A percentile compares a stretch with the other conserved stretches of the same genome.
These are phyloP conservation scores for Momotus momota DNA, from an alignment of 2,797 vertebrate species.

Conservation along the genomic window DNA sequence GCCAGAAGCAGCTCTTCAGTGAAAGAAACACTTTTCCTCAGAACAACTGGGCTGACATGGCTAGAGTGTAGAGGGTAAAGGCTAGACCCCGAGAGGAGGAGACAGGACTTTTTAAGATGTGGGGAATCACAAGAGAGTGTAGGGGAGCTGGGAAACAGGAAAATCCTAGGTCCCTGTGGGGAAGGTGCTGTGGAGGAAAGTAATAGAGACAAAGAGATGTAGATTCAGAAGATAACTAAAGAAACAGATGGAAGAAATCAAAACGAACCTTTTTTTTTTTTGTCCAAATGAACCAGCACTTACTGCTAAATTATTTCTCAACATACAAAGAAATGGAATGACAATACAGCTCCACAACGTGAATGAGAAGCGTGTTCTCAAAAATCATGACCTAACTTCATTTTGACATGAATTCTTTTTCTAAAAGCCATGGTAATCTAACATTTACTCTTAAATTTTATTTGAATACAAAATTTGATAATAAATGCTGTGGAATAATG, in stretches of 20 bases:
- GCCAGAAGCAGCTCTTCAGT: slow-evolving; percentile 95
- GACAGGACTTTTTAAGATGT: slow-evolving; percentile 86
- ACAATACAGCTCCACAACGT: slow-evolving; percentile 41
- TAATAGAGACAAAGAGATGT: slow-evolving; percentile 82
- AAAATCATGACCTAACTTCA: not conserved
- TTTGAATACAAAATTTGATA: not conserved
- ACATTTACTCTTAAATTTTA: not conserved
- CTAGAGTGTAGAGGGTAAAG: slow-evolving; percentile 83
- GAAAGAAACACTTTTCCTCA: slow-evolving; percentile 99
- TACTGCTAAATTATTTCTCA: slow-evolving; percentile 18
- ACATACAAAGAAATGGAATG: slow-evolving; percentile 58
- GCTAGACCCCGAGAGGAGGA: slow-evolving; percentile 84
- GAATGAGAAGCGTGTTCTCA: slow-evolving; percentile 45
- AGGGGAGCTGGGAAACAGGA: slow-evolving; percentile 92
- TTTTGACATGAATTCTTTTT: not conserved
- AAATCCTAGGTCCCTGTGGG: slow-evolving; percentile 87
- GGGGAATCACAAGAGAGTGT: slow-evolving; percentile 87
- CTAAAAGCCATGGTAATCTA: not conserved
- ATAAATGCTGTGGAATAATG: not conserved
- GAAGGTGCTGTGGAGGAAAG: slow-evolving; percentile 84
- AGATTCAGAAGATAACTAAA: slow-evolving; percentile 79
- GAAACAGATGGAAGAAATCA: slow-evolving; percentile 73
- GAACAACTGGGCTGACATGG: slow-evolving; percentile 89
- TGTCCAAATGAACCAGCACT: slow-evolving; percentile 59
- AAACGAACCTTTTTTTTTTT: slow-evolving; percentile 66